phyloP scores from a whole-genome alignment of 92 coral and sea anemone genomes.

The Epizoanthus fatuus region DNA sequence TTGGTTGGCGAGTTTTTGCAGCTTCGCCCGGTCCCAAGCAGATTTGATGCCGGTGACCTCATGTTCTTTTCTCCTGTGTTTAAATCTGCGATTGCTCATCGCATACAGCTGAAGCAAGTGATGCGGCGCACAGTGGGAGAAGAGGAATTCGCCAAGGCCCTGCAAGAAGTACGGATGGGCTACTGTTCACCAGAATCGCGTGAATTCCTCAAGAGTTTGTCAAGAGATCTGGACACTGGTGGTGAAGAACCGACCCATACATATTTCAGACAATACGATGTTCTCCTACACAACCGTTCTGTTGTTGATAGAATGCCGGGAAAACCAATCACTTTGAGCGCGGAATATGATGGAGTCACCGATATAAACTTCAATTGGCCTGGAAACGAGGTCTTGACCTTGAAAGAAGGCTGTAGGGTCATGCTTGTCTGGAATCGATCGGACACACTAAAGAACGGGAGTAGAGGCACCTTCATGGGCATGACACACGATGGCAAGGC shows the following conservation, averaged over 20 bases:
- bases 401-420: background rate
- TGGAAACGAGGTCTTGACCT: constrained; percentile 10
- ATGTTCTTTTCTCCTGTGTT: constrained; percentile 29
- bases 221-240: constrained; percentile 12
- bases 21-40: constrained; percentile 15
- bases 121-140: constrained; percentile 14
- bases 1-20: constrained; percentile 21
- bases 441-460: background rate
- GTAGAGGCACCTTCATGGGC: background rate
- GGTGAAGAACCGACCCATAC: constrained; percentile 4
- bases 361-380: constrained; percentile 18
- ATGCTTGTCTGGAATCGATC: constrained; percentile 5
- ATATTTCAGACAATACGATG: constrained; percentile 33
- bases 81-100: constrained; percentile 38
- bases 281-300: constrained; percentile 32
- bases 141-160: constrained; percentile 29
- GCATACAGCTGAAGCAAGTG: constrained; percentile 26
- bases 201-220: background rate
- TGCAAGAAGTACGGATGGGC: constrained; percentile 35
- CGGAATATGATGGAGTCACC: constrained; percentile 10
- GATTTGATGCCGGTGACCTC: constrained; percentile 15
- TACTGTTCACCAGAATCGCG: constrained; percentile 12
- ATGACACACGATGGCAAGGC: background rate
- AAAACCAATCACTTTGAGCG: constrained; percentile 25
- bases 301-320: constrained; percentile 41